Conservation (phyloP, 2,797 vertebrate species). For the Hyperoplus lanceolatus region DNA sequence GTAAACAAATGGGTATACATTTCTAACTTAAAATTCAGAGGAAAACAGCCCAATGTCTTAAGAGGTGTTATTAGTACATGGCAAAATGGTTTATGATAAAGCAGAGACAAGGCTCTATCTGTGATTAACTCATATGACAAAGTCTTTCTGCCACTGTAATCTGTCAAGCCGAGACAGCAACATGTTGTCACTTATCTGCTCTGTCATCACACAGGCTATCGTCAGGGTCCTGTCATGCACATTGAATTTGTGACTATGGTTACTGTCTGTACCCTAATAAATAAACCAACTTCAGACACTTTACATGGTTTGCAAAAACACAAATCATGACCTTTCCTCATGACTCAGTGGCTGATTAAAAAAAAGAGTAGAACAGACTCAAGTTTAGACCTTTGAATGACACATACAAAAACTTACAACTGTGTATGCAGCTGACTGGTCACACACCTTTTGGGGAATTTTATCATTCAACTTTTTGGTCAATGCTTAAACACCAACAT, state of each 20-base stretch:
- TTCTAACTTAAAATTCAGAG: too few relatives aligned
- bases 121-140: neutral
- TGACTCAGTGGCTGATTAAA: neutral
- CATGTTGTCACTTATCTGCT: neutral
- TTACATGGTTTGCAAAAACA: neutral
- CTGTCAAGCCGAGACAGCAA: neutral
- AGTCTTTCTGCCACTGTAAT: neutral
- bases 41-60: neutral
- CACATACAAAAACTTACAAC: neutral
- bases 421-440: neutral
- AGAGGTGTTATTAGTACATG: neutral
- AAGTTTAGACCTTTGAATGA: neutral
- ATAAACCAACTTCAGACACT: neutral
- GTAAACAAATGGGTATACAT: neutral
- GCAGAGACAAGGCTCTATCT: neutral
- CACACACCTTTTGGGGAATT: neutral
- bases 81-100: neutral
- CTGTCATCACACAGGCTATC: neutral
- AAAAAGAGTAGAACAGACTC: neutral
- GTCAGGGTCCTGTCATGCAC: neutral
- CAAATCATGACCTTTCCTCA: neutral
- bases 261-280: neutral
- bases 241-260: neutral
- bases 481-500: neutral
- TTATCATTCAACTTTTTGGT: neutral